Conservation (phyloP, 2,888 invertebrate genomes). For the Bhutanitis thaidina region DNA sequence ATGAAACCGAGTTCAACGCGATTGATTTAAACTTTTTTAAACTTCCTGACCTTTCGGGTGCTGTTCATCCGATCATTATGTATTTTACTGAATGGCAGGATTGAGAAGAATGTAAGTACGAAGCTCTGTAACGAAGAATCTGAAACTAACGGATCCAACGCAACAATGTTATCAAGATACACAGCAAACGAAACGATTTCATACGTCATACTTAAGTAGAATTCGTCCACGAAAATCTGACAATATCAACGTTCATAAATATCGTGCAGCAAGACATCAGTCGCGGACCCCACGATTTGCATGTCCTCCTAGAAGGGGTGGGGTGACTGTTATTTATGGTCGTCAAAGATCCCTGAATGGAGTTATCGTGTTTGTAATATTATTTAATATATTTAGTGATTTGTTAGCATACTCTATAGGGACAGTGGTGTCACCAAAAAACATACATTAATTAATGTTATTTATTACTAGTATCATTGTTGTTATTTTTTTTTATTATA, state of each 20-base stretch:
- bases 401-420: background rate
- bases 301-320: slow-evolving; percentile 23
- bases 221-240: slow-evolving; percentile 11
- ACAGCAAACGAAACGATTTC: background rate
- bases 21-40: too few species aligned
- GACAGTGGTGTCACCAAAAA: too few species aligned
- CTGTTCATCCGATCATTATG: too few species aligned
- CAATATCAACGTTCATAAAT: slow-evolving; percentile 10
- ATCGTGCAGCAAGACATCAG: slow-evolving; percentile 7
- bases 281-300: slow-evolving; percentile 29
- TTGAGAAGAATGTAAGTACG: too few species aligned
- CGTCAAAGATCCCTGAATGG: slow-evolving; percentile 32
- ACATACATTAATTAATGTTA: too few species aligned
- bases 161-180: background rate
- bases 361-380: slow-evolving; percentile 30
- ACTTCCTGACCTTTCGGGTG: too few species aligned
- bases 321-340: slow-evolving; percentile 32
- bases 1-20: too few species aligned
- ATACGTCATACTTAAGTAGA: slow-evolving; percentile 7
- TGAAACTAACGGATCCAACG: too few species aligned
- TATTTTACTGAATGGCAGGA: too few species aligned
- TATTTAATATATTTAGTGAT: slow-evolving; percentile 22
- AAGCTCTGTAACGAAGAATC: too few species aligned
- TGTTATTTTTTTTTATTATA: too few species aligned
- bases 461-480: too few species aligned